phyloP scores from a whole-genome alignment of 2,797 vertebrate genomes.

The Poeciliopsis presidionis region DNA sequence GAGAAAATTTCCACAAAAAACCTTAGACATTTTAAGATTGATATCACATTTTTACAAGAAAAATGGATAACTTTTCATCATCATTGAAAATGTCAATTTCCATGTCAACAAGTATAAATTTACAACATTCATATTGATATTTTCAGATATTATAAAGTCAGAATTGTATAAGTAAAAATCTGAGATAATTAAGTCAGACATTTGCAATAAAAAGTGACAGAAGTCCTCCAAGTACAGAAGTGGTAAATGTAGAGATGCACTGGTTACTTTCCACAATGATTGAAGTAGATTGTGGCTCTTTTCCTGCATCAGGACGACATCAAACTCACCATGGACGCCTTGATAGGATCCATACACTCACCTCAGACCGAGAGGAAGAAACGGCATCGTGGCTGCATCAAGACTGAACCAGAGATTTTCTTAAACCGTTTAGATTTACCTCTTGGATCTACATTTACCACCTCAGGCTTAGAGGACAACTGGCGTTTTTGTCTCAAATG shows the following conservation, averaged over 20 bases:
- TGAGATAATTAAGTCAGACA: neutral
- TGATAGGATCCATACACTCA: no score
- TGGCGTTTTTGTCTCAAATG: no score
- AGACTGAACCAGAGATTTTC: no score
- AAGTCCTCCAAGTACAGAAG: neutral
- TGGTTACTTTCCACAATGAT: neutral
- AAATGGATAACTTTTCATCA: neutral
- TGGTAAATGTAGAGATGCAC: neutral
- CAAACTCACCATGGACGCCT: no score
- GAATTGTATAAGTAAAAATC: neutral
- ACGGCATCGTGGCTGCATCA: no score
- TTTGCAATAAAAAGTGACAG: neutral
- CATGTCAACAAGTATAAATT: neutral
- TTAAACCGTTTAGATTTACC: no score
- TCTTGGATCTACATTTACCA: no score
- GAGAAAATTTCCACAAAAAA: no score
- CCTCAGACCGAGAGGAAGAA: no score
- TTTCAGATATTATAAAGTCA: neutral
- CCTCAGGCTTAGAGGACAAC: no score
- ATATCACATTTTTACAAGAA: neutral
- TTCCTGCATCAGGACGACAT: no score
- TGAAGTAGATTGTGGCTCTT: neutral
- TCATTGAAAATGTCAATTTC: neutral
- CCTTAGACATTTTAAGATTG: neutral
- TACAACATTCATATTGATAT: neutral